These are phyloP conservation scores for Heterotis niloticus DNA, from an alignment of 2,113 vertebrate species.

Conservation along the genomic window DNA sequence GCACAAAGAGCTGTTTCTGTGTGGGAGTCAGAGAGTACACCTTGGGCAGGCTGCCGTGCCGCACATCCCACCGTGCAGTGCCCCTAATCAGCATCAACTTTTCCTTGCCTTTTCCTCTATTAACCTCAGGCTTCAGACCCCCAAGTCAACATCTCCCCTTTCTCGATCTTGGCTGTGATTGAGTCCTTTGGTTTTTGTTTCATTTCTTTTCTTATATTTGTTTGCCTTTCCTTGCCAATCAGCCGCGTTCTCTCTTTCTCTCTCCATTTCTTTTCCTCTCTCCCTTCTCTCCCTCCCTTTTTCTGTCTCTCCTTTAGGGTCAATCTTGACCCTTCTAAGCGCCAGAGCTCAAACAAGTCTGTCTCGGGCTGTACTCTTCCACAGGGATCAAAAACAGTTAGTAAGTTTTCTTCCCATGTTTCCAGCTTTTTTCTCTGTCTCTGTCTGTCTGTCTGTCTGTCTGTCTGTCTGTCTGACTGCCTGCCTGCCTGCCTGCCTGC, in stretches of 20 bases:
- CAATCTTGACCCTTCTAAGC: constrained; percentile 96
- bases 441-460: constrained; percentile 11
- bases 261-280: constrained; percentile 25
- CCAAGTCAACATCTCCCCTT: constrained; percentile 21
- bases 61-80: neutral
- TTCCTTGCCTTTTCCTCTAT: constrained; percentile 29
- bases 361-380: constrained; percentile 89
- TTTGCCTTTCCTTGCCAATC: constrained; percentile 59
- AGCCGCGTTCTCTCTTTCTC: constrained; percentile 45
- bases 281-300: constrained; percentile 44
- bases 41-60: neutral
- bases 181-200: constrained; percentile 50
- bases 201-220: constrained; percentile 41
- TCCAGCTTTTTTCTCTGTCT: constrained; percentile 42
- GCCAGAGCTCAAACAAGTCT: constrained; percentile 93
- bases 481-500: constrained; percentile 30
- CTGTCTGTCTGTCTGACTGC: constrained; percentile 45
- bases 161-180: constrained; percentile 52
- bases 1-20: neutral
- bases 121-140: constrained; percentile 36
- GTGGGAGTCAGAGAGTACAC: constrained; percentile 22
- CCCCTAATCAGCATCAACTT: constrained; percentile 30
- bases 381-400: constrained; percentile 95
- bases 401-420: constrained; percentile 74
- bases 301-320: constrained; percentile 69